Percentiles rank a stretch among this genome's conserved stretches.
These are phyloP conservation scores for Thereuonema tuberculata DNA, from an alignment of 1,140 invertebrate genomes.

Conservation along the genomic window DNA sequence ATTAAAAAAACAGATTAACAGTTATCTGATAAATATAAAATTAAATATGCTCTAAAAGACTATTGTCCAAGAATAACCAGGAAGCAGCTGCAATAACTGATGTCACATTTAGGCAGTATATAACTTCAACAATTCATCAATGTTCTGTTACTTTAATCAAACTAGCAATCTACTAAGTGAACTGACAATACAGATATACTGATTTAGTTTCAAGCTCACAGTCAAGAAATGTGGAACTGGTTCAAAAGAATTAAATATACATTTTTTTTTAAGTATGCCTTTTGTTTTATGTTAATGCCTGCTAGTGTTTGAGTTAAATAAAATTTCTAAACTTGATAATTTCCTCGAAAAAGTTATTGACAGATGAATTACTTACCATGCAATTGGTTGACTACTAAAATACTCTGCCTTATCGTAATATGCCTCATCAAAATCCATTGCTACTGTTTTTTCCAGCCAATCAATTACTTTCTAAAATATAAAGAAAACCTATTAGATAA, in stretches of 20 bases:
- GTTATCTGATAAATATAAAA: too few relatives aligned
- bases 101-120: too few relatives aligned
- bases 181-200: background rate
- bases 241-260: background rate
- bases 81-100: too few relatives aligned
- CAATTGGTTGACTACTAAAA: slow-evolving; percentile 56
- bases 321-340: background rate
- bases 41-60: too few relatives aligned
- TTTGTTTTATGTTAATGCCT: background rate
- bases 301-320: background rate
- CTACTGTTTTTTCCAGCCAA: slow-evolving; percentile 75
- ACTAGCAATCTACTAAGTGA: too few relatives aligned
- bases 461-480: slow-evolving; percentile 58
- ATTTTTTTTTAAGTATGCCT: background rate
- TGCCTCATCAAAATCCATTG: slow-evolving; percentile 45
- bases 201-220: background rate
- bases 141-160: too few relatives aligned
- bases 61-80: too few relatives aligned
- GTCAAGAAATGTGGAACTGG: background rate
- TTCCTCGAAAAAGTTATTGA: background rate
- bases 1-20: too few relatives aligned
- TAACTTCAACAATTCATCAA: too few relatives aligned
- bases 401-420: slow-evolving; percentile 47
- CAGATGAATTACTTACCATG: slow-evolving; percentile 40
- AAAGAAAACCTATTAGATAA: too few relatives aligned